phyloP scores from a whole-genome alignment of 2,797 vertebrate genomes.

The Enteromius radiatus region DNA sequence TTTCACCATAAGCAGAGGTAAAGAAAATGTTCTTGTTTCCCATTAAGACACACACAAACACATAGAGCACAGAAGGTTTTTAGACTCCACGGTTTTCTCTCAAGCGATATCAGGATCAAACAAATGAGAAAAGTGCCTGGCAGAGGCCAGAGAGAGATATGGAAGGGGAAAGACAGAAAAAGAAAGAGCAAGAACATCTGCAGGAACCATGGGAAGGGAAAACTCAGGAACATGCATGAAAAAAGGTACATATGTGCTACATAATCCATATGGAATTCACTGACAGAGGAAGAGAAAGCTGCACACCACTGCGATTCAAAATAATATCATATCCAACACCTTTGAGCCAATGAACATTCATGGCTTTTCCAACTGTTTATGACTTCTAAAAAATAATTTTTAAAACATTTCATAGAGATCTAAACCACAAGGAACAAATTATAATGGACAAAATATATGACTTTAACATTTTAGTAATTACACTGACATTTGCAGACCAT shows the following conservation, averaged over 20 bases:
- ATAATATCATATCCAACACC: neutral
- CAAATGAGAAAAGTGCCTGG: conserved; percentile 22
- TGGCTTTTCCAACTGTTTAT: neutral
- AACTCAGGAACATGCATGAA: conserved; percentile 10
- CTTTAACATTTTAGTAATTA: neutral
- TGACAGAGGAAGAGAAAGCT: conserved; percentile 13
- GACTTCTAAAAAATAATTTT: neutral
- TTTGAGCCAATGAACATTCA: neutral
- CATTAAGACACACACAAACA: conserved; percentile 22
- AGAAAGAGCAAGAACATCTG: conserved; percentile 39
- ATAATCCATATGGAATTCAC: conserved; percentile 21
- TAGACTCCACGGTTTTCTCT: conserved; percentile 25
- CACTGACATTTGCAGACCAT: neutral
- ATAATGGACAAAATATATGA: neutral
- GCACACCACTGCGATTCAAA: neutral
- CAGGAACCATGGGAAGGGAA: conserved; percentile 29
- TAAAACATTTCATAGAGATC: neutral
- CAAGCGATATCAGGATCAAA: conserved; percentile 34
- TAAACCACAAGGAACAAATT: neutral
- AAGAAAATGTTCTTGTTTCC: conserved; percentile 38
- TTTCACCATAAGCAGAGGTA: conserved; percentile 36
- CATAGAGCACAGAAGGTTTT: conserved; percentile 8
- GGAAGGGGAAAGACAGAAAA: conserved; percentile 29
- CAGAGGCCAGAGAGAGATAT: conserved; percentile 33
- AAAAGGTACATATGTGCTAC: conserved; percentile 15